Conservation (phyloP, 1,140 invertebrate genomes). For the Drosophila quadrilineata region DNA sequence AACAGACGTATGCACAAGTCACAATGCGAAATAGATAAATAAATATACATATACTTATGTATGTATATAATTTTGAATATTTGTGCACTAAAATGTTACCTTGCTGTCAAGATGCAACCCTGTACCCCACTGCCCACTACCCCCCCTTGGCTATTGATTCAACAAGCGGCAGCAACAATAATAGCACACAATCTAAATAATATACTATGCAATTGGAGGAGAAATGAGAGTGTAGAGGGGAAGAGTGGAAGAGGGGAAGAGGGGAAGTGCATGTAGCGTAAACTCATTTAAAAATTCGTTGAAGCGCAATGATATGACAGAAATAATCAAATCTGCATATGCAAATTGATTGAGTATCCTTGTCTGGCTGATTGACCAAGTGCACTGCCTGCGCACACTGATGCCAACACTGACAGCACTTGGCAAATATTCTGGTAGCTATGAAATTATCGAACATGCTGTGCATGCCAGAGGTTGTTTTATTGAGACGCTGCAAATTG, state of each 20-base stretch:
- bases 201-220: background rate
- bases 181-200: slow-evolving; percentile 2
- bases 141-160: slow-evolving; percentile 8
- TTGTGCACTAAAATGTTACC: too few relatives aligned
- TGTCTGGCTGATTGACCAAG: slow-evolving; percentile 22
- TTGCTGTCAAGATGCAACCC: too few relatives aligned
- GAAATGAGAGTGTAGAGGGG: background rate
- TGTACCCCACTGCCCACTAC: too few relatives aligned
- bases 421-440: too few relatives aligned
- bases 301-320: slow-evolving; percentile 26
- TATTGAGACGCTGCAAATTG: too few relatives aligned
- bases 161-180: slow-evolving; percentile 23
- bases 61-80: too few relatives aligned
- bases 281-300: slow-evolving; percentile 17
- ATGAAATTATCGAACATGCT: too few relatives aligned
- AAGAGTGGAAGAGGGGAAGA: too few relatives aligned
- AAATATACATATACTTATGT: too few relatives aligned
- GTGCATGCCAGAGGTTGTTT: too few relatives aligned
- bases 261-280: background rate
- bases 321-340: slow-evolving; percentile 41
- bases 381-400: background rate
- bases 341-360: slow-evolving; percentile 32
- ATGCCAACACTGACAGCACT: too few relatives aligned
- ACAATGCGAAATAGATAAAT: background rate
- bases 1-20: background rate